Percentiles rank a stretch among this genome's conserved stretches.
Evolutionary conservation across 1,140 invertebrate genomes (phyloP).

Genomic region (Lepidurus apus): DNA sequence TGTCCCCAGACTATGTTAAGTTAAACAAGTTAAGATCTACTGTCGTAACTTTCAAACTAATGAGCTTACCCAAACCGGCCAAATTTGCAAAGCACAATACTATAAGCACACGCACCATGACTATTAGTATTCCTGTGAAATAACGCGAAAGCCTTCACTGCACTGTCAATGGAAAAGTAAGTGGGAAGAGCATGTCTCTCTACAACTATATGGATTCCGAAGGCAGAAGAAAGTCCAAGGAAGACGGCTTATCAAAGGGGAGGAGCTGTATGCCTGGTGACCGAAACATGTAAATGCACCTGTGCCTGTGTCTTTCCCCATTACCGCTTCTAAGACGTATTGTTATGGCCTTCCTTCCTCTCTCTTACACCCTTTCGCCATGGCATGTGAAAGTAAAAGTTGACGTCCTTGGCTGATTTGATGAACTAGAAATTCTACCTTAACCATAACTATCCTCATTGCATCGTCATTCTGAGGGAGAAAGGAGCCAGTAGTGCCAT

Average conservation of each 20-base stretch:
- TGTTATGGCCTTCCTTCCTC: neutral
- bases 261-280: neutral
- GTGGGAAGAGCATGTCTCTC: neutral
- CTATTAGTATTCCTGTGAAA: neutral
- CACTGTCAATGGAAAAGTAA: neutral
- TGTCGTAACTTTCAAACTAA: neutral
- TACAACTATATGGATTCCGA: slow-evolving; percentile 1
- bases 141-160: neutral
- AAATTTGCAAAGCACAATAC: neutral
- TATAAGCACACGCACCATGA: neutral
- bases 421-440: neutral
- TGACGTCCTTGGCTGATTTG: neutral
- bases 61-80: neutral
- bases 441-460: neutral
- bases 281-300: neutral
- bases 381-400: neutral
- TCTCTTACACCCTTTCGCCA: neutral
- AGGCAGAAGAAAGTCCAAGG: neutral
- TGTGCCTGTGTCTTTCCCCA: neutral
- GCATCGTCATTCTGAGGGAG: neutral
- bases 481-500: neutral
- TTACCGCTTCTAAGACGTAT: neutral
- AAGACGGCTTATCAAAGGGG: neutral
- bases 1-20: slow-evolving; percentile 39
- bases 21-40: neutral